phyloP scores from a whole-genome alignment of 2,113 vertebrate genomes.

The Chionodraco myersi region DNA sequence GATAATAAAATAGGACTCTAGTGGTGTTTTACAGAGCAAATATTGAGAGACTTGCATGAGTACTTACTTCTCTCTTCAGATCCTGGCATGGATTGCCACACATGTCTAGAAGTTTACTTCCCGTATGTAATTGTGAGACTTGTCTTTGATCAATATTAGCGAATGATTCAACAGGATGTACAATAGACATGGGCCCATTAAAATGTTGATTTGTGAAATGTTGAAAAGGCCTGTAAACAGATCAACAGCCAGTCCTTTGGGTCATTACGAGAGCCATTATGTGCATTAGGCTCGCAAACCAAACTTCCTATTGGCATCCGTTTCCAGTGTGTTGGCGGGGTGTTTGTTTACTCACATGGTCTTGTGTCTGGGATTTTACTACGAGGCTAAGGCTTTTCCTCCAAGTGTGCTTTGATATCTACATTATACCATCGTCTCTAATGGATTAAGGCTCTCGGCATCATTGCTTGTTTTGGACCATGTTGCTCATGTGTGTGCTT shows the following conservation, averaged over 20 bases:
- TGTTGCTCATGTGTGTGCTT: neutral
- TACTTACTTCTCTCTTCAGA: neutral
- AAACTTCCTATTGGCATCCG: slow-evolving; percentile 17
- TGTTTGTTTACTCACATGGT: slow-evolving; percentile 25
- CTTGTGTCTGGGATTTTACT: neutral
- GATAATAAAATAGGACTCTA: slow-evolving; percentile 1
- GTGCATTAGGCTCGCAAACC: slow-evolving; percentile 23
- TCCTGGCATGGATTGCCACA: neutral
- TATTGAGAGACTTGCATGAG: neutral
- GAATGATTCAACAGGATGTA: slow-evolving; percentile 12
- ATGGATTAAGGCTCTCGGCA: neutral
- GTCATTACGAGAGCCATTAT: slow-evolving; percentile 35
- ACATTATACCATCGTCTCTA: neutral
- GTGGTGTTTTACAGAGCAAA: slow-evolving; percentile 15
- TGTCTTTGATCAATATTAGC: neutral
- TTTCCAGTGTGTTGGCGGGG: neutral
- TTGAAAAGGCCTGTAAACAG: slow-evolving; percentile 21
- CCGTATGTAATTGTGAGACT: neutral
- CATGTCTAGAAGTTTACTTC: neutral
- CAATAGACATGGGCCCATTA: slow-evolving; percentile 30
- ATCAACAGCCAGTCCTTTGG: slow-evolving; percentile 20
- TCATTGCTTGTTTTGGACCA: neutral
- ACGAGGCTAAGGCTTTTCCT: too few species aligned
- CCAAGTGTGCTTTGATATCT: too few species aligned
- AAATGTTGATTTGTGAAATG: slow-evolving; percentile 21